Conservation (phyloP, 2,888 invertebrate genomes). For the Drosophila tripunctata region DNA sequence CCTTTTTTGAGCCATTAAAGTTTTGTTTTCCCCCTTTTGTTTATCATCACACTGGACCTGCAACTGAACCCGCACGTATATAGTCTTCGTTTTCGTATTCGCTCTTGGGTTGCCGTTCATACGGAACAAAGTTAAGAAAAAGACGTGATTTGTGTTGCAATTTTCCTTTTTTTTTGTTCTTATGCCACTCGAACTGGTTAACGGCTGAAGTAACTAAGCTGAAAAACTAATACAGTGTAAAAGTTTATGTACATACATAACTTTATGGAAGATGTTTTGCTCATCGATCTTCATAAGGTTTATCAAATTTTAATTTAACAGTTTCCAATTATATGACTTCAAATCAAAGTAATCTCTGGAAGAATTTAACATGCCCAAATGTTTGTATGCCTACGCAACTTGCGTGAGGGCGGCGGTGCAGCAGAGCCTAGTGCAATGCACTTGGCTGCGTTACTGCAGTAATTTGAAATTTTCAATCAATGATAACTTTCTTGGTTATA, state of each 20-base stretch:
- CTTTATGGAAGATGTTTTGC: background rate
- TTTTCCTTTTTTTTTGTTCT: conserved; percentile 24
- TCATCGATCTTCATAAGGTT: no score
- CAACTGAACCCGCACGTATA: conserved; percentile 2
- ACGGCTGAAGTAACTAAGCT: conserved; percentile 1
- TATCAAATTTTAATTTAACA: no score
- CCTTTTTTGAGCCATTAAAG: conserved; percentile 58
- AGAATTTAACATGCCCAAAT: no score
- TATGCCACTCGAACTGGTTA: conserved; percentile 22
- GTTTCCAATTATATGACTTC: no score
- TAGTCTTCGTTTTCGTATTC: conserved; percentile 10
- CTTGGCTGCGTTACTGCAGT: no score
- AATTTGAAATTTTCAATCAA: no score
- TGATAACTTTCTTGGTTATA: no score
- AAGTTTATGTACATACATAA: background rate
- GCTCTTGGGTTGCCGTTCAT: conserved; percentile 6
- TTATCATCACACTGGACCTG: conserved; percentile 36
- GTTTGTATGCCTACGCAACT: no score
- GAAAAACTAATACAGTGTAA: conserved; percentile 18
- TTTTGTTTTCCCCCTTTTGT: conserved; percentile 45
- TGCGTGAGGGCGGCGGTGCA: no score
- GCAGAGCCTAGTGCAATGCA: no score
- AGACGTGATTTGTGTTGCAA: conserved; percentile 56
- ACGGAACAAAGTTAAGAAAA: no score
- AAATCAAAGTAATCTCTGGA: no score